Conservation (phyloP, 2,797 vertebrate genomes). For the Prionace glauca region DNA sequence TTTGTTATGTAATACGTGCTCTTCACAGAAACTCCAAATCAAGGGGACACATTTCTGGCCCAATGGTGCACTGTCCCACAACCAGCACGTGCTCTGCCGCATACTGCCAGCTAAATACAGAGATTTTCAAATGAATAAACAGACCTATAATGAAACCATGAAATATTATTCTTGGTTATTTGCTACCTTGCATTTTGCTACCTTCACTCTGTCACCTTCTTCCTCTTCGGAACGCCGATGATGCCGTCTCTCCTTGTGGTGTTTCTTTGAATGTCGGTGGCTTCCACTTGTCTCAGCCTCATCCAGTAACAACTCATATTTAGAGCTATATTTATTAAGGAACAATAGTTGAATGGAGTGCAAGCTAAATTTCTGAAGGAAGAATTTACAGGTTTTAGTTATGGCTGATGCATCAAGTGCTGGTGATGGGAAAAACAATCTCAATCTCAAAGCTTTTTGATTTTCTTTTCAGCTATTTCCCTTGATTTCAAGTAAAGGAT, state of each 20-base stretch:
- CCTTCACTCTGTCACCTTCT: constrained; percentile 57
- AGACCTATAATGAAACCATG: neutral
- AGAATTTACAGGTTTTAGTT: neutral
- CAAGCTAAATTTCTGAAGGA: neutral
- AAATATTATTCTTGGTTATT: neutral
- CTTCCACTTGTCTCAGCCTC: constrained; percentile 59
- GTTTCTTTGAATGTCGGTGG: constrained; percentile 64
- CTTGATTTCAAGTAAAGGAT: neutral
- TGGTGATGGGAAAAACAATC: neutral
- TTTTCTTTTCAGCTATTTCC: neutral
- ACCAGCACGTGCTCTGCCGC: neutral
- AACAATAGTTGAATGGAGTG: constrained; percentile 34
- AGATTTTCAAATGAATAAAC: neutral
- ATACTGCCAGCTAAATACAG: neutral
- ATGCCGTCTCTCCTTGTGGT: constrained; percentile 75
- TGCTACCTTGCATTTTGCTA: constrained; percentile 75
- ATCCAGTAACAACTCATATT: constrained; percentile 81
- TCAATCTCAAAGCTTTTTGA: neutral
- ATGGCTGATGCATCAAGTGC: neutral
- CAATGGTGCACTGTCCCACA: neutral
- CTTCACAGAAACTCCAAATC: neutral
- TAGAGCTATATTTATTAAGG: constrained; percentile 70
- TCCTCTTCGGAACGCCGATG: constrained; percentile 71
- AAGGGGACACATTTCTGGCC: neutral
- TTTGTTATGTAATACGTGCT: neutral